Evolutionary conservation across 2,888 invertebrate genomes (phyloP), one percentile per base, ranked within the genome.

Genomic region (Microplitis deprimator): DNA sequence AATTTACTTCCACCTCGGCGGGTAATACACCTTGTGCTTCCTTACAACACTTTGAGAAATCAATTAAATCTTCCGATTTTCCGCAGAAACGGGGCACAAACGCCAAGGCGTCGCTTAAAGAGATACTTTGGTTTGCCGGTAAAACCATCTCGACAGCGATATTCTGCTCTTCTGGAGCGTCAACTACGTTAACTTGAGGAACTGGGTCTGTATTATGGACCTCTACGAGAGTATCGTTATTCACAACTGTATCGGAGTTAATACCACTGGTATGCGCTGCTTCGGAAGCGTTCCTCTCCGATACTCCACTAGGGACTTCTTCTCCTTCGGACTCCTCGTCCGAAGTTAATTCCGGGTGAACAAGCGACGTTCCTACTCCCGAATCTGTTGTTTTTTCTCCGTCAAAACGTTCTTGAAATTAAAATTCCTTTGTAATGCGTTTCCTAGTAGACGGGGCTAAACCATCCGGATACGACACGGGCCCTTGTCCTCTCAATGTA

Each of bases 1-100:
- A 98, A 92, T 92, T 97, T 98, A 88, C 96, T 94, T 88, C 97
- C 93, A 86, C 97, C 93, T 89, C 97, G 93, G 91, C 98, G 98
- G 82, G 97, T 96, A 87, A 99, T 97, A 86, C 94, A 93, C 77
- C 96, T 96, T 91, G 97, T 6, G 62, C 62, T 62, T 62, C 17
- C 0, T 20, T 16, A 62, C 62, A 62, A 20, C 62, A 62, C 3
- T 62, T 16, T 17, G 16, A 7, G 7, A 17, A 62, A 7, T 62
- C 62, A 16, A 17, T 17, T 0, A 62, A n/a, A 13, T 62, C 17
- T 16, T 8, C 20, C 8, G 62, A 3, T 13, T 1, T 16, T 5
- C 62, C 62, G 0, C n/a, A 1, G 62, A 62, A 62, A 13, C 8
- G 16, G 16, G 62, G 62, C n/a, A 62, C 62, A 62, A 16, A 62